Evolutionary conservation across 37 sponge, comb jelly and placozoan species (phyloP).

Genomic region (Aphrocallistes beatrix): DNA sequence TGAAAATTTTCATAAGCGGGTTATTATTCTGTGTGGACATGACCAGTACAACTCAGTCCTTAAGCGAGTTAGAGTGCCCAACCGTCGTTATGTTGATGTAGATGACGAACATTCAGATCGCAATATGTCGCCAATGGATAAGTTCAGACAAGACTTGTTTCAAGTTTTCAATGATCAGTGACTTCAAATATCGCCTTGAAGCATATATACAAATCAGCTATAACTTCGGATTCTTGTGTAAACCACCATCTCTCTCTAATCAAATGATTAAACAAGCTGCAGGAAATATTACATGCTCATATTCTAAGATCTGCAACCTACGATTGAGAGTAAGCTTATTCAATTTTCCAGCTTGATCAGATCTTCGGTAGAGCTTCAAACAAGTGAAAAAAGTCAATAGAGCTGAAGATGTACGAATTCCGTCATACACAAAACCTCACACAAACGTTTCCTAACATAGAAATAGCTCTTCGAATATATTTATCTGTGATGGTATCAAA

Average conservation of each 20-base stretch:
- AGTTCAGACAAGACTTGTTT: slow-evolving; percentile 16
- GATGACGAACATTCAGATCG: background rate
- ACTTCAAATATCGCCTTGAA: slow-evolving; percentile 7
- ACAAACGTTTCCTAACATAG: slow-evolving; percentile 9
- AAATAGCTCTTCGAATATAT: slow-evolving; percentile 20
- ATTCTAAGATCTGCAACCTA: slow-evolving; percentile 8
- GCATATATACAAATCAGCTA: slow-evolving; percentile 7
- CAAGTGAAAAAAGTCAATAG: slow-evolving; percentile 13
- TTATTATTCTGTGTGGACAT: slow-evolving; percentile 16
- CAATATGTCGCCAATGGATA: slow-evolving; percentile 20
- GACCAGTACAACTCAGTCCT: slow-evolving; percentile 19
- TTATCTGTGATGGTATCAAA: slow-evolving; percentile 16
- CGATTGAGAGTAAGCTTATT: slow-evolving; percentile 16
- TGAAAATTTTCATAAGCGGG: slow-evolving; percentile 17
- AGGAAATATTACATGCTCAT: slow-evolving; percentile 17
- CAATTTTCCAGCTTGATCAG: slow-evolving; percentile 12
- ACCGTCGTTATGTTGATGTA: slow-evolving; percentile 13
- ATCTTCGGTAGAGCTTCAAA: slow-evolving; percentile 11
- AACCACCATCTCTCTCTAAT: slow-evolving; percentile 15
- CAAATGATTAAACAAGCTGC: slow-evolving; percentile 17
- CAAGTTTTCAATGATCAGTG: slow-evolving; percentile 8
- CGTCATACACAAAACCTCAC: slow-evolving; percentile 6
- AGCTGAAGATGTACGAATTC: slow-evolving; percentile 19
- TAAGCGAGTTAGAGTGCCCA: slow-evolving; percentile 18
- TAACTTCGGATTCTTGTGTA: slow-evolving; percentile 20